These are phyloP conservation scores for Acanthochromis polyacanthus DNA, from an alignment of 2,113 vertebrate genomes.

Conservation along the genomic window DNA sequence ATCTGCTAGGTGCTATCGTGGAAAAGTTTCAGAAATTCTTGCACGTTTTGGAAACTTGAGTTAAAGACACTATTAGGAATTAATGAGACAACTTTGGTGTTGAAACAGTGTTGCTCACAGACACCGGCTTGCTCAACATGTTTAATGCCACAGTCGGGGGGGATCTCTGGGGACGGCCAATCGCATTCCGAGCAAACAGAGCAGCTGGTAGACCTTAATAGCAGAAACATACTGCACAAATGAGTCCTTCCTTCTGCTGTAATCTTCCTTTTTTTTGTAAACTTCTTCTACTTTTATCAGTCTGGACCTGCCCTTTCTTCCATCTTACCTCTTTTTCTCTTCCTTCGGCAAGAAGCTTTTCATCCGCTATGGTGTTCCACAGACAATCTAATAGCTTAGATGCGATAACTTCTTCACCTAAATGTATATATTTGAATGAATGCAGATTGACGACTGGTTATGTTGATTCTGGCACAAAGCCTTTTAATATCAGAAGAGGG, in stretches of 20 bases:
- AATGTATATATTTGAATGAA: constrained; percentile 23
- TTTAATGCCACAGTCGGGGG: constrained; percentile 12
- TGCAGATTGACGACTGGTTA: constrained; percentile 2
- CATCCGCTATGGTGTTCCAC: not conserved
- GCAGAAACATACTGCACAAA: constrained; percentile 42
- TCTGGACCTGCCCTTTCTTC: constrained; percentile 5
- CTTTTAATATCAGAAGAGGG: constrained; percentile 16
- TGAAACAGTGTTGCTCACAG: constrained; percentile 11
- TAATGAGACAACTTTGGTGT: constrained; percentile 41
- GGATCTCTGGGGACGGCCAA: constrained; percentile 52
- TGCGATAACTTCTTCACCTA: constrained; percentile 15
- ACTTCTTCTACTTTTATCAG: constrained; percentile 12
- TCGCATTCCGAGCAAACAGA: constrained; percentile 45
- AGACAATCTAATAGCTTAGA: not conserved
- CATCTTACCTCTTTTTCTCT: not conserved
- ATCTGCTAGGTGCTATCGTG: not conserved
- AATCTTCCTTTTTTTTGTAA: constrained; percentile 18
- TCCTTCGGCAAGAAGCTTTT: constrained; percentile 35
- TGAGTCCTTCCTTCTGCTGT: constrained; percentile 36
- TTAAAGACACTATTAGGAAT: constrained; percentile 31
- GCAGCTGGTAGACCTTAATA: constrained; percentile 44
- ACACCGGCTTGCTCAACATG: constrained; percentile 5
- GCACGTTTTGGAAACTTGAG: constrained; percentile 33
- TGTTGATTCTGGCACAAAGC: constrained; percentile 12
- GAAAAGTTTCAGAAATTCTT: constrained; percentile 19